These are phyloP conservation scores for Myripristis murdjan DNA, from an alignment of 2,797 vertebrate species.

Conservation along the genomic window DNA sequence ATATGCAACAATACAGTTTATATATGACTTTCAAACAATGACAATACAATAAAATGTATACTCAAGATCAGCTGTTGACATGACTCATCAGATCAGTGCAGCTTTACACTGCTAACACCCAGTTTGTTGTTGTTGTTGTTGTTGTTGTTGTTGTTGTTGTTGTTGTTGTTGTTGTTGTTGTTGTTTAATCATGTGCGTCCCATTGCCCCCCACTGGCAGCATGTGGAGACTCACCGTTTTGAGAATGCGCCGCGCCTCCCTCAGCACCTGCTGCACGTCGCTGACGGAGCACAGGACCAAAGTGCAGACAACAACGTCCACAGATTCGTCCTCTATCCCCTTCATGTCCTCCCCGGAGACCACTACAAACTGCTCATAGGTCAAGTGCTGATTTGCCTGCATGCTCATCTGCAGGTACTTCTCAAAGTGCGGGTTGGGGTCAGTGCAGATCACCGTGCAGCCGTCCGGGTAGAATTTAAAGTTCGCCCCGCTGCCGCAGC, in stretches of 20 bases:
- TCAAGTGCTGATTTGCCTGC: constrained; percentile 84
- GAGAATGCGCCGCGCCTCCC: constrained; percentile 86
- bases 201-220: neutral
- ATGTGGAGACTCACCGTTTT: constrained; percentile 83
- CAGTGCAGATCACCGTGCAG: constrained; percentile 81
- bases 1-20: too few species aligned
- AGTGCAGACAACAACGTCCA: constrained; percentile 90
- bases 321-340: constrained; percentile 76
- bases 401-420: constrained; percentile 82
- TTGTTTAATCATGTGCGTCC: too few species aligned
- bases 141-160: too few species aligned
- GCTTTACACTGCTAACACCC: too few species aligned
- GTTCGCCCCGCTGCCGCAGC: constrained; percentile 83
- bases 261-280: constrained; percentile 74
- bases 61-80: too few species aligned
- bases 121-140: too few species aligned
- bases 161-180: too few species aligned
- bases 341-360: constrained; percentile 84
- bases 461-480: constrained; percentile 81
- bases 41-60: too few species aligned
- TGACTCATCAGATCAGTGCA: too few species aligned
- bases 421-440: constrained; percentile 83
- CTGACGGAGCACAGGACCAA: constrained; percentile 89
- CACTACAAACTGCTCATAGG: constrained; percentile 79
- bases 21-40: too few species aligned